Evolutionary conservation across 2,113 vertebrate species (phyloP).

Genomic region (Cryptoleucopteryx plumbea): DNA sequence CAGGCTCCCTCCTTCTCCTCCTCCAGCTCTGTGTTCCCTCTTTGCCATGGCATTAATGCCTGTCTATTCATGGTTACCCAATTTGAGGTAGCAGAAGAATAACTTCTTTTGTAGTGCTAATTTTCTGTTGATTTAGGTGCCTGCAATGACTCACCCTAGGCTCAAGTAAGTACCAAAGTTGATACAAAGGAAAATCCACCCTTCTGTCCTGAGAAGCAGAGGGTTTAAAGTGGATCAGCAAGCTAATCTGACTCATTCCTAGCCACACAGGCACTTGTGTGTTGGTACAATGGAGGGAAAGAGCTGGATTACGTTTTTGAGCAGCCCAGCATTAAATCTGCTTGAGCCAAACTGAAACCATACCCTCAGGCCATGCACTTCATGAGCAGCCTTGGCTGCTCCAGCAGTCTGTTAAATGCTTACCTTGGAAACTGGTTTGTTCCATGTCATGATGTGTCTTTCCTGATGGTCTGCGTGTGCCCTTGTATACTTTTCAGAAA

Average conservation of each 20-base stretch:
- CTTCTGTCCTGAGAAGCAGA: background rate
- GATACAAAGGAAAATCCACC: background rate
- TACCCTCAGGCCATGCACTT: background rate
- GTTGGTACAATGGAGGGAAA: background rate
- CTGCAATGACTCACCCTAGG: background rate
- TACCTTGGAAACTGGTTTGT: background rate
- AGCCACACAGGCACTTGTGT: background rate
- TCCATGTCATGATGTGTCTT: background rate
- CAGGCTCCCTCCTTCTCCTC: background rate
- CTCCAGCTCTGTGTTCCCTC: background rate
- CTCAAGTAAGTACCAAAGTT: background rate
- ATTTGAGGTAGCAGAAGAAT: background rate
- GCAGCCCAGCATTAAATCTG: background rate
- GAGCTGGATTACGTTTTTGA: background rate
- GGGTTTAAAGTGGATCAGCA: conserved; percentile 28
- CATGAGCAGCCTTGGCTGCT: background rate
- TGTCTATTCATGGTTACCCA: background rate
- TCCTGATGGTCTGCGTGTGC: background rate
- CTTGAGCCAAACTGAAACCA: background rate
- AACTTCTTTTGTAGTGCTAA: background rate
- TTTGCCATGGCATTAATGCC: background rate
- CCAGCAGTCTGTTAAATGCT: background rate
- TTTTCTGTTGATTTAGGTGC: conserved; percentile 28
- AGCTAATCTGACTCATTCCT: background rate
- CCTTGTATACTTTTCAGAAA: background rate